These are phyloP conservation scores for Margaritifera margaritifera DNA, from an alignment of 2,888 invertebrate species.

Conservation along the genomic window DNA sequence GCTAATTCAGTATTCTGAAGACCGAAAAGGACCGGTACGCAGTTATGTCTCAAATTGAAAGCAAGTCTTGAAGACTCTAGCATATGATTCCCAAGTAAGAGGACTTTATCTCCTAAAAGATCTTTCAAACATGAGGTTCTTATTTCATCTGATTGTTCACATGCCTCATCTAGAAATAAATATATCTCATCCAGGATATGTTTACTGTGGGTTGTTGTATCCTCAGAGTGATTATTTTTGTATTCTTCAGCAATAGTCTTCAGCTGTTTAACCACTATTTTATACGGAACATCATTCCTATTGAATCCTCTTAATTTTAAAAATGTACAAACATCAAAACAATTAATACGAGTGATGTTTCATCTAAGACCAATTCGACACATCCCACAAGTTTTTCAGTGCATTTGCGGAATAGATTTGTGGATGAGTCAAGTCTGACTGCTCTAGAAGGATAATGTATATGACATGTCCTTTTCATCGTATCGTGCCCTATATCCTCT, in stretches of 20 bases:
- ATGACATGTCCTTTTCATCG: neutral
- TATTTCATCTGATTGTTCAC: no score
- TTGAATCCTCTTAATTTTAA: neutral
- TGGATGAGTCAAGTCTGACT: conserved; percentile 5
- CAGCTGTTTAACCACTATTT: conserved; percentile 12
- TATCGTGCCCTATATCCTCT: conserved; percentile 10
- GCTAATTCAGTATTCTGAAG: conserved; percentile 1
- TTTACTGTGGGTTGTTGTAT: no score
- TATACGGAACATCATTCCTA: conserved; percentile 1
- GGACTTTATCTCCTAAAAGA: neutral
- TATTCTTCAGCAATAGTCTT: conserved; percentile 4
- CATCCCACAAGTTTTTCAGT: conserved; percentile 15
- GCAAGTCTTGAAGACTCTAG: conserved; percentile 14
- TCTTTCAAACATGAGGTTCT: no score
- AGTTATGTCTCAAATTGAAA: conserved; percentile 12
- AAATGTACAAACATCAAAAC: neutral
- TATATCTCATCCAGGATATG: conserved; percentile 5
- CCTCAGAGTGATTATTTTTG: neutral
- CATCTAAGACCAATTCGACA: conserved; percentile 20
- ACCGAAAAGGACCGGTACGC: conserved; percentile 18
- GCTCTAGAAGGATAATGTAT: conserved; percentile 12
- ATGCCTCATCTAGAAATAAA: conserved; percentile 1
- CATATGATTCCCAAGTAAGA: conserved; percentile 19
- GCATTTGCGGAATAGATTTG: conserved; percentile 11
- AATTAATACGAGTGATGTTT: neutral